Evolutionary conservation across 2,797 vertebrate genomes (phyloP).

Genomic region (Orientallactaga sibirica): DNA sequence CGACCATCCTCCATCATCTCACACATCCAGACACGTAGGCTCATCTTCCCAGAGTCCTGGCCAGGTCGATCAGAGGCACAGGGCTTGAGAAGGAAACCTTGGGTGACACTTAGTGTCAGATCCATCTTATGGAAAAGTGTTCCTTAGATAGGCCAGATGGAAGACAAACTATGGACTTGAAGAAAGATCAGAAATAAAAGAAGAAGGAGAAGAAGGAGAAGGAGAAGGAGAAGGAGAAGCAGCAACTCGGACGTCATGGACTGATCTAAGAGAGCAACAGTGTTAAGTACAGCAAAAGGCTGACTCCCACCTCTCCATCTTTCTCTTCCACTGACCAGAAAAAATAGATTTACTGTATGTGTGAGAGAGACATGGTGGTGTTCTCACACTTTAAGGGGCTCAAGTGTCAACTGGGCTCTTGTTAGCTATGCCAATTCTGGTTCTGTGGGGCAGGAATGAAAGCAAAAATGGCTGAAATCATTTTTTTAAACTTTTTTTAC

Average conservation of each 20-base stretch:
- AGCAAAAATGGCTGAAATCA: background rate
- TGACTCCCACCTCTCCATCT: background rate
- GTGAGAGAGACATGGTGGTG: background rate
- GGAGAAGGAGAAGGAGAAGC: background rate
- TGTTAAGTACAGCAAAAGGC: background rate
- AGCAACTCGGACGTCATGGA: background rate
- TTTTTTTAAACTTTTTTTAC: background rate
- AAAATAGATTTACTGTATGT: background rate
- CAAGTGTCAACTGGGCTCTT: background rate
- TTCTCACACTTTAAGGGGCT: background rate
- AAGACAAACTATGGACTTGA: background rate
- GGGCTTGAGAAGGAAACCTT: background rate
- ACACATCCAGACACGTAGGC: background rate
- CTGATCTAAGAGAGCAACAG: background rate
- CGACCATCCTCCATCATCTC: background rate
- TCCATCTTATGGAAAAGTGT: background rate
- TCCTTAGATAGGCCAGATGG: background rate
- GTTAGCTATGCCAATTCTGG: background rate
- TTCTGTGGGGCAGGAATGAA: rapidly evolving
- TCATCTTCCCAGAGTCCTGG: background rate
- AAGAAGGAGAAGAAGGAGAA: background rate
- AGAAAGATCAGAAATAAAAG: background rate
- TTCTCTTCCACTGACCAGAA: background rate
- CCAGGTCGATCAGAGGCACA: background rate
- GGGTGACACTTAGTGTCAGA: background rate